Percentiles rank a stretch among this genome's conserved stretches.
Conservation (phyloP, 2,888 invertebrate genomes). For the Thecophora atra region DNA sequence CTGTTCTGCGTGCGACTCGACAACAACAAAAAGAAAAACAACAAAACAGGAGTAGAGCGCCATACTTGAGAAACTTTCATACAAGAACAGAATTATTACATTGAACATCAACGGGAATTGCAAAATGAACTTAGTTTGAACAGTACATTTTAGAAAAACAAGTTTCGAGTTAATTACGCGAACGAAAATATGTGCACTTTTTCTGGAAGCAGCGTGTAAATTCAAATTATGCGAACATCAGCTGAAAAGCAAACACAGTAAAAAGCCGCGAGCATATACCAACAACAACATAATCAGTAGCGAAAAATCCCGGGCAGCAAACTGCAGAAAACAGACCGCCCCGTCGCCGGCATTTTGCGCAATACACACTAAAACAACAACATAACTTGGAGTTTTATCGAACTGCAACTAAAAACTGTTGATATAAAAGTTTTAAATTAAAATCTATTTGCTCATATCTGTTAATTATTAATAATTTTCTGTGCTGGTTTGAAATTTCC, state of each 20-base stretch:
- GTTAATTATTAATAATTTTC: too few relatives aligned
- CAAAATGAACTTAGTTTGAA: not conserved
- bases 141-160: not conserved
- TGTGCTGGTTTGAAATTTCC: too few relatives aligned
- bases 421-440: not conserved
- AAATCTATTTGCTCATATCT: too few relatives aligned
- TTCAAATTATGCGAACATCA: slow-evolving; percentile 13
- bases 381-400: not conserved
- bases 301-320: slow-evolving; percentile 29
- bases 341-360: slow-evolving; percentile 10
- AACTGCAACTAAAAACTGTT: not conserved
- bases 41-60: not conserved
- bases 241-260: not conserved
- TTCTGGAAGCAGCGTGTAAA: slow-evolving; percentile 1
- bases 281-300: slow-evolving; percentile 7
- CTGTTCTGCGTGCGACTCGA: not conserved
- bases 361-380: slow-evolving; percentile 15
- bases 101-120: not conserved
- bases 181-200: not conserved
- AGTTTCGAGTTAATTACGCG: not conserved
- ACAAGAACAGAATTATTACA: not conserved
- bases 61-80: not conserved
- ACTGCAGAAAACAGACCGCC: slow-evolving; percentile 30
- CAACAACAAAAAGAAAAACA: slow-evolving; percentile 3
- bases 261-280: slow-evolving; percentile 29